Percentiles rank a stretch among this genome's conserved stretches.
Evolutionary conservation across 1,140 invertebrate species (phyloP).

Genomic region (Lycorma delicatula): DNA sequence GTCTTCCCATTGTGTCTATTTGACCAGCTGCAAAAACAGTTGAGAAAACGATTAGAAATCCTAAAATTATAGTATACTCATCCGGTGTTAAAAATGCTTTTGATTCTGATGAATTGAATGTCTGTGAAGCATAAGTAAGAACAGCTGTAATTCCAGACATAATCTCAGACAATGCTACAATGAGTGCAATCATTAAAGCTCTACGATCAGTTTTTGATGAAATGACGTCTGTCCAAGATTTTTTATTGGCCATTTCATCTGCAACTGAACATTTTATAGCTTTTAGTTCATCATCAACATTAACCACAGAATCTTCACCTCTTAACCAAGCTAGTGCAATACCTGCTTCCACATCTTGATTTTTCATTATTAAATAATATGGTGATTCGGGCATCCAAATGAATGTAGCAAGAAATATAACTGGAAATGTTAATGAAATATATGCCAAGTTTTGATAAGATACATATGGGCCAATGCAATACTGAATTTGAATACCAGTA

Average conservation of each 20-base stretch:
- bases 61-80: slow-evolving; percentile 26
- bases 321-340: slow-evolving; percentile 56
- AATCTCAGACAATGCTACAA: slow-evolving; percentile 22
- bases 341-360: slow-evolving; percentile 52
- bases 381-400: slow-evolving; percentile 76
- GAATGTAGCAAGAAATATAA: slow-evolving; percentile 55
- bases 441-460: slow-evolving; percentile 57
- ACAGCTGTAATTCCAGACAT: slow-evolving; percentile 26
- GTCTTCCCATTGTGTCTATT: slow-evolving; percentile 41
- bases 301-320: slow-evolving; percentile 25
- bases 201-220: slow-evolving; percentile 17
- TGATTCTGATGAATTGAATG: slow-evolving; percentile 13
- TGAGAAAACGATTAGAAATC: slow-evolving; percentile 34
- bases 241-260: slow-evolving; percentile 19
- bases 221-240: slow-evolving; percentile 19
- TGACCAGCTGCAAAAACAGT: slow-evolving; percentile 38
- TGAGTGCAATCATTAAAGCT: slow-evolving; percentile 25
- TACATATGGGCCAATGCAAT: slow-evolving; percentile 62
- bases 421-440: slow-evolving; percentile 48
- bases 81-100: slow-evolving; percentile 19
- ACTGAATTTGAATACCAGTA: slow-evolving; percentile 69
- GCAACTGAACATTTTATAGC: slow-evolving; percentile 20
- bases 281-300: slow-evolving; percentile 18
- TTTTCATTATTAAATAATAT: slow-evolving; percentile 50
- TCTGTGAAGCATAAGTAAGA: slow-evolving; percentile 24